These are phyloP conservation scores for Rhabditoides inermis DNA, from an alignment of 2,888 invertebrate genomes.

Conservation along the genomic window DNA sequence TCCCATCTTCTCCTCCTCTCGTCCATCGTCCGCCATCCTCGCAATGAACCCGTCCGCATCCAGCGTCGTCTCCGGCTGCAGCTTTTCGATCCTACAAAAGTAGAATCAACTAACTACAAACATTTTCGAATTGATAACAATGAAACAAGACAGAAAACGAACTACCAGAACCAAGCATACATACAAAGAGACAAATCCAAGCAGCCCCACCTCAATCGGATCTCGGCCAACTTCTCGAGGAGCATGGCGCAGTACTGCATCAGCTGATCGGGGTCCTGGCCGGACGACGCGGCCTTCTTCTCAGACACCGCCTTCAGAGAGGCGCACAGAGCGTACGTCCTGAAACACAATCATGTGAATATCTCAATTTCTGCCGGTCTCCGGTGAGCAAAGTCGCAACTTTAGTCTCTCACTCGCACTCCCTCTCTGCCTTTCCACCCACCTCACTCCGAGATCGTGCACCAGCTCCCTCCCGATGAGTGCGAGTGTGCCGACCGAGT, in stretches of 20 bases:
- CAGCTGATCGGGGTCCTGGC: constrained; percentile 13
- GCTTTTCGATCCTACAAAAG: constrained; percentile 2
- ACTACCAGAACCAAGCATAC: constrained; percentile 4
- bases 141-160: neutral
- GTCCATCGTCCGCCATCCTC: constrained; percentile 12
- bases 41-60: constrained; percentile 16
- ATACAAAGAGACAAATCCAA: neutral
- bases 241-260: constrained; percentile 17
- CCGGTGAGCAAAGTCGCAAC: neutral
- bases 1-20: constrained; percentile 8
- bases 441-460: constrained; percentile 21
- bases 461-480: constrained; percentile 23
- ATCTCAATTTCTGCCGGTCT: neutral
- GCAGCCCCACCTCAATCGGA: constrained; percentile 11
- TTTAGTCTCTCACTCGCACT: neutral
- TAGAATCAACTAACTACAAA: neutral
- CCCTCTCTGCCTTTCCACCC: neutral
- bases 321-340: constrained; percentile 13
- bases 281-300: constrained; percentile 6
- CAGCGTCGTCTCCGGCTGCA: constrained; percentile 12
- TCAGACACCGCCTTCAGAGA: constrained; percentile 22
- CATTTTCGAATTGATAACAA: neutral
- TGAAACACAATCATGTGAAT: constrained; percentile 6
- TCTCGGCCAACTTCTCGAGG: constrained; percentile 22
- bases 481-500: constrained; percentile 17